phyloP scores from a whole-genome alignment of 2,888 invertebrate species.

The Trimorus sp. region DNA sequence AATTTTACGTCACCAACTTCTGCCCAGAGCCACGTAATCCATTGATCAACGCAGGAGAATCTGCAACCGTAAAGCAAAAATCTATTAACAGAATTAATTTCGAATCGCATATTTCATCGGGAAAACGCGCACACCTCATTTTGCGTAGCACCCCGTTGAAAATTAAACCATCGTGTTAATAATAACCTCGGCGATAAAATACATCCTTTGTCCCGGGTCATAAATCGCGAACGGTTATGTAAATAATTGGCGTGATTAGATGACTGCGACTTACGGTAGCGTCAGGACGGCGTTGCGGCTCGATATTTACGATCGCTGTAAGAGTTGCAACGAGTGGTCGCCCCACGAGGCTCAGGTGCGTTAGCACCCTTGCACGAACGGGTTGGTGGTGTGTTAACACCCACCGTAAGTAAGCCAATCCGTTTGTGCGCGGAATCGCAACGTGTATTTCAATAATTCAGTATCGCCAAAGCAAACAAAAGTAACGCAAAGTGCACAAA shows the following conservation, averaged over 20 bases:
- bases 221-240: slow-evolving; percentile 30
- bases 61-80: no score
- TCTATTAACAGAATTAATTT: neutral
- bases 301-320: slow-evolving; percentile 51
- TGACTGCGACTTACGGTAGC: slow-evolving; percentile 20
- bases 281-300: slow-evolving; percentile 9
- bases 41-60: no score
- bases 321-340: slow-evolving; percentile 14
- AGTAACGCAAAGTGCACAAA: slow-evolving; percentile 53
- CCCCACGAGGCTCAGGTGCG: slow-evolving; percentile 43
- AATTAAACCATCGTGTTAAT: slow-evolving; percentile 19
- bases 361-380: slow-evolving; percentile 34
- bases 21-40: no score
- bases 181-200: slow-evolving; percentile 28
- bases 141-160: neutral
- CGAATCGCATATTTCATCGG: neutral
- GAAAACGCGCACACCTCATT: neutral
- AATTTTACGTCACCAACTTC: no score
- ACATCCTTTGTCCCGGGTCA: slow-evolving; percentile 9
- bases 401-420: slow-evolving; percentile 45
- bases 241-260: slow-evolving; percentile 46
- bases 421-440: slow-evolving; percentile 36
- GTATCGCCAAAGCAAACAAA: slow-evolving; percentile 55
- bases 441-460: slow-evolving; percentile 58
- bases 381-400: slow-evolving; percentile 39